Conservation (phyloP, 2,113 vertebrate genomes). For the Catagonus wagneri region DNA sequence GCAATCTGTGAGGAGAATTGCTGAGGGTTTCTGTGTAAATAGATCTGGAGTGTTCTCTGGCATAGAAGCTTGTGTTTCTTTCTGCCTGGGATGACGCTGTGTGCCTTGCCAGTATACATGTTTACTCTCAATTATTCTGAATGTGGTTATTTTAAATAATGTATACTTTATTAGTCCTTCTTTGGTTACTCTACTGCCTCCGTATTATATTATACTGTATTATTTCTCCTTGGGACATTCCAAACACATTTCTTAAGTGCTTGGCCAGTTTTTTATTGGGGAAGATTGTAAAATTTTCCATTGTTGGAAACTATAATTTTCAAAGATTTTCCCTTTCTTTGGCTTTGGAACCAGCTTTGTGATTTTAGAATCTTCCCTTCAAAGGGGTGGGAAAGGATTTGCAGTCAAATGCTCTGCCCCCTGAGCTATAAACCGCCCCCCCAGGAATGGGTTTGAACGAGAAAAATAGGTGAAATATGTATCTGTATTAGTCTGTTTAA, state of each 20-base stretch:
- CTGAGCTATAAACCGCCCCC: too few relatives aligned
- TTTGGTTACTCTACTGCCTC: not conserved
- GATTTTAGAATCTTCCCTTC: not conserved
- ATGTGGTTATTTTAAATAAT: not conserved
- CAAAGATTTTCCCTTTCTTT: not conserved
- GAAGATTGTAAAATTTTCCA: not conserved
- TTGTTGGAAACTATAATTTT: constrained; percentile 3
- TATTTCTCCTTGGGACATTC: constrained; percentile 21
- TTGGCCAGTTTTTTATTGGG: not conserved
- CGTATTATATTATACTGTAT: not conserved
- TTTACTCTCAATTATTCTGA: constrained; percentile 22
- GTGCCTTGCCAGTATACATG: not conserved
- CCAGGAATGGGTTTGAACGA: not conserved
- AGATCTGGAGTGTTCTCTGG: not conserved
- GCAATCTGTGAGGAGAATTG: constrained; percentile 10
- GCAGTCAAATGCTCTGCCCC: too few relatives aligned
- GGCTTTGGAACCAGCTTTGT: not conserved
- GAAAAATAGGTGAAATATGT: not conserved
- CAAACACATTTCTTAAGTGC: not conserved
- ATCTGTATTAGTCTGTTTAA: not conserved
- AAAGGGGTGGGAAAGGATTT: not conserved
- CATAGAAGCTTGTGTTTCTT: not conserved
- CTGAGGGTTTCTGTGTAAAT: constrained; percentile 34
- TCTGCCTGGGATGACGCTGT: not conserved
- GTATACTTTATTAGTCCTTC: not conserved